Evolutionary conservation across 2,113 vertebrate genomes (phyloP), one percentile per base, ranked within the genome.

Genomic region (Thermophis baileyi): DNA sequence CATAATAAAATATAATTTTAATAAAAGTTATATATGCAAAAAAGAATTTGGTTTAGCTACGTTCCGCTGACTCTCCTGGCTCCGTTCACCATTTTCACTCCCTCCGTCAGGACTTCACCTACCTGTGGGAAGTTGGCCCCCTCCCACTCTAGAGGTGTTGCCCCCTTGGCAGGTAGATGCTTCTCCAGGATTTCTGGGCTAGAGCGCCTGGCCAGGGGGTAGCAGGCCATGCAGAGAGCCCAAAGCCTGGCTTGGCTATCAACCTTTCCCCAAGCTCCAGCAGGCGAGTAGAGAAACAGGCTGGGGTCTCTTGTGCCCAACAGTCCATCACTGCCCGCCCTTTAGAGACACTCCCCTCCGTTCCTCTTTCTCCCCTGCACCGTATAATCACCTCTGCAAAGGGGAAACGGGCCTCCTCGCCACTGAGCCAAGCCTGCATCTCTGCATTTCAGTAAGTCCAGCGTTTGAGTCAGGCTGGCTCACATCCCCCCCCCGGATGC

Each of bases 271-370:
- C 57, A 63, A 63, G 10, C 57, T 27, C 57, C 25, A 27, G 27
- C 27, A 63, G 27, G 27, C 1, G 24, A 25, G 3, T 25, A 25
- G 24, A 60, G 55, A 60, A 60, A 25, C 55, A 8, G 55, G 7
- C 24, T 3, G 93, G 25, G 88, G 91, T 93, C 92, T 24, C 92
- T 94, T 85, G 89, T 69, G 92, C 93, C 88, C 44, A 60, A 85
- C 40, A 12, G 57, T 44, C 85, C 24, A 85, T 55, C 93, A 22
- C 85, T 55, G 24, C 47, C 46, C 18, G 3, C 18, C 55, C 12
- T 57, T 47, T 6, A 30, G 4, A 50, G n/a, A 25, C n/a, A 18
- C n/a, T 40, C 10, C 74, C 47, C 25, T 81, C 12, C 18, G 2
- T 18, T 20, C 87, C 35, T 51, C 57, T 89, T 6, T n/a, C 24